Base-by-base conservation (phyloP, 2,797 vertebrate genomes). In the Helicolenus hilgendorfi region DNA sequence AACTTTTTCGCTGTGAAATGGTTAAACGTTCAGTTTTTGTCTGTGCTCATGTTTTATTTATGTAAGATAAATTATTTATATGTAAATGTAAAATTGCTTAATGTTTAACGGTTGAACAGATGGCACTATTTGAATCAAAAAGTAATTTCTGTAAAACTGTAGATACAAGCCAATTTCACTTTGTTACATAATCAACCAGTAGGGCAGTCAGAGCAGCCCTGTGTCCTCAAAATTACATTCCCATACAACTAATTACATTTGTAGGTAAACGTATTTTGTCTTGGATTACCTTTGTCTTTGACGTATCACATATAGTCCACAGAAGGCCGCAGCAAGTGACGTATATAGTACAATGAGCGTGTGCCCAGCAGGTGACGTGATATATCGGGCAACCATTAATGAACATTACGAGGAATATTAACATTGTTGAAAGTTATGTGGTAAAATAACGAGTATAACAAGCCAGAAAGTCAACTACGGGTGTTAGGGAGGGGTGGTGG, bases 401-500 rank as follows among this genome's bases (percentile, higher is more conserved):
- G 18, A 33, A 49, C 45, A 0, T 49, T 49, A 18, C 45, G 15
- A 0, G 45, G 45, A 20, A 49, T 20, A 18, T 20, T 20, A 49
- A 49, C 15, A 20, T 49, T 4, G 18, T 49, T 49, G 18, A 49
- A 49, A 49, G 45, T 49, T 1, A 20, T 49, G 0, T 20, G 45
- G 45, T 49, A 49, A 20, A 49, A 49, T 20, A 49, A 20, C 18
- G 7, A 49, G 0, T 49, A 49, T 49, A 49, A 49, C 45, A 49
- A 0, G 45, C 18, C 0, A 49, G 45, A 49, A 49, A 49, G 45
- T 49, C 45, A 0, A 49, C 45, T 49, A 20, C 18, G 3, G 45
- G 45, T 0, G 18, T 0, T 0, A 49, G 45, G 18, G 18, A 18
- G 3, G 18, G 3, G 3, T 49, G 41, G 15, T 45, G 45, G 45